Evolutionary conservation across 2,888 invertebrate species (phyloP).

Genomic region (Harmothoe impar): DNA sequence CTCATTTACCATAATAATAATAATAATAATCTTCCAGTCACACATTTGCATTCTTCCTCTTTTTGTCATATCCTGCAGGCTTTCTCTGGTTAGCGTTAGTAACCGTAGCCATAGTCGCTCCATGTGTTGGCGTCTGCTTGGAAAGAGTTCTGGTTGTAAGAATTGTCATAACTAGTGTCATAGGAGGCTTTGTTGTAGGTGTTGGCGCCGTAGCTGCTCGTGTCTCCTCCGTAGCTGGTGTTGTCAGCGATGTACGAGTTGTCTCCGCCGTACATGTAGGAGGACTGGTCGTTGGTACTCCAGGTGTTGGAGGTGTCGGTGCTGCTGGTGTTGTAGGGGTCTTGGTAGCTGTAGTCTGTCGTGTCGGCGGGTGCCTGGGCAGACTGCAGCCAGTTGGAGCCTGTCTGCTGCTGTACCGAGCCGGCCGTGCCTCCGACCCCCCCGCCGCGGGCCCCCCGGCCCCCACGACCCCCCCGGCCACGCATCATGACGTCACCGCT

Average conservation of each 20-base stretch:
- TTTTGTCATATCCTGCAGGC: neutral
- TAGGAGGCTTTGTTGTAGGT: neutral
- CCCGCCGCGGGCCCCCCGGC: too few species aligned
- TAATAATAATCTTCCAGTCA: too few species aligned
- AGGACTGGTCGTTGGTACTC: neutral
- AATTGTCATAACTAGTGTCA: neutral
- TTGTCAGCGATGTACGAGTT: conserved; percentile 31
- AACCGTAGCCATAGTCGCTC: neutral
- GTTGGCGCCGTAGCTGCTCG: neutral
- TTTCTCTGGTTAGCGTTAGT: neutral
- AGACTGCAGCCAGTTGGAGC: neutral
- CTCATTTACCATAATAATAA: too few species aligned
- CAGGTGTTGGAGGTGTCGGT: neutral
- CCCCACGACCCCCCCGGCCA: neutral
- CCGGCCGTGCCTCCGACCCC: neutral
- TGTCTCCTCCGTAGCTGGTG: neutral
- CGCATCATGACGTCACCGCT: neutral
- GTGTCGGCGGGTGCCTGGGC: neutral
- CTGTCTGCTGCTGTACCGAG: neutral
- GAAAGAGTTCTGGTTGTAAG: neutral
- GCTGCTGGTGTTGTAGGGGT: neutral
- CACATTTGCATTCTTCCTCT: neutral
- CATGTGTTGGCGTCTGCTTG: neutral
- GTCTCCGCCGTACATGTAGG: neutral
- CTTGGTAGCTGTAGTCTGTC: conserved; percentile 36